A percentile compares a stretch with the other conserved stretches of the same genome.
These are phyloP conservation scores for Eledona agricola DNA, from an alignment of 2,888 invertebrate genomes.

Conservation along the genomic window DNA sequence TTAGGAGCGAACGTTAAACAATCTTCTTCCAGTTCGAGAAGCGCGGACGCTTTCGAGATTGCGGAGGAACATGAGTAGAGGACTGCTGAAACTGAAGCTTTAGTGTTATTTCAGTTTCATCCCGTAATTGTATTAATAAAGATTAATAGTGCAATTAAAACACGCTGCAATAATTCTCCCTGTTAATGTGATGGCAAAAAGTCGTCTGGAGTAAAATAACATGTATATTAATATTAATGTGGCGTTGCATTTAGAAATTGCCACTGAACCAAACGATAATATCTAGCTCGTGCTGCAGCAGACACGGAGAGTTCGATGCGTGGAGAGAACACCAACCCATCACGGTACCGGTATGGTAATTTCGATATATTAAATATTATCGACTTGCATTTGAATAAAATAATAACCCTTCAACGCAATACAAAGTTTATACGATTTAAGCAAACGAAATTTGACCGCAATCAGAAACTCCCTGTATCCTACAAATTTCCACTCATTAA, in stretches of 20 bases:
- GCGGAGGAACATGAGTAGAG: too few species aligned
- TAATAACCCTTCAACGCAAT: too few species aligned
- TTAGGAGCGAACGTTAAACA: too few species aligned
- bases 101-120: slow-evolving; percentile 21
- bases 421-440: too few species aligned
- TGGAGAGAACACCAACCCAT: slow-evolving; percentile 33
- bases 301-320: slow-evolving; percentile 33
- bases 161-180: slow-evolving; percentile 22
- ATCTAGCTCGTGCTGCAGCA: slow-evolving; percentile 39
- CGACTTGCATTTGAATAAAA: too few species aligned
- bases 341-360: too few species aligned
- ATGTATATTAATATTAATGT: slow-evolving; percentile 36
- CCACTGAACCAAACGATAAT: slow-evolving; percentile 38
- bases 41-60: too few species aligned
- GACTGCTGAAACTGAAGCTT: too few species aligned
- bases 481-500: too few species aligned
- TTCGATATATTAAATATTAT: too few species aligned
- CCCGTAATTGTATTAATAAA: slow-evolving; percentile 19
- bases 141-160: slow-evolving; percentile 27
- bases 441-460: too few species aligned
- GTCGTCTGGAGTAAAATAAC: slow-evolving; percentile 31
- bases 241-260: slow-evolving; percentile 37
- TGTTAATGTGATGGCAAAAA: slow-evolving; percentile 30
- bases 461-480: not conserved
- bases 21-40: not conserved